Percentiles rank a stretch among this genome's conserved stretches.
Conservation (phyloP, 2,797 vertebrate species). For the Halcyon badia region DNA sequence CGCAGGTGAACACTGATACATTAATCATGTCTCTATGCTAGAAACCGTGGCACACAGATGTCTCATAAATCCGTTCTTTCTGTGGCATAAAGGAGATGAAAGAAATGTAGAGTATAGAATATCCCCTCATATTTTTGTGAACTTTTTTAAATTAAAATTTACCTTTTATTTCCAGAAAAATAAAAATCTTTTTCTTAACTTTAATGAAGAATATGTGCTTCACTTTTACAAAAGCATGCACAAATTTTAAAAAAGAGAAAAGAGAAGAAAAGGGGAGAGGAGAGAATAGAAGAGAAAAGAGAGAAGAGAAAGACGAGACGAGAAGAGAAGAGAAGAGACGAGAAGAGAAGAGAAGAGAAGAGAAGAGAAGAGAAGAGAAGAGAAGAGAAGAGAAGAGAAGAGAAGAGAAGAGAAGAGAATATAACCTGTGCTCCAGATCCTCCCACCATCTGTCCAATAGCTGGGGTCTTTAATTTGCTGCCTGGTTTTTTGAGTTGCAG, state of each 20-base stretch:
- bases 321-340: rapidly evolving
- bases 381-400: rapidly evolving
- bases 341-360: too few species aligned
- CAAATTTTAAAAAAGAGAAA: background rate
- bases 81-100: background rate
- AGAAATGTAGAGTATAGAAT: background rate
- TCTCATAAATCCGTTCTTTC: background rate
- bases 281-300: too few species aligned
- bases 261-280: too few species aligned
- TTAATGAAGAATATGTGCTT: background rate
- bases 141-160: background rate
- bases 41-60: background rate
- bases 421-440: too few species aligned
- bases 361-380: too few species aligned
- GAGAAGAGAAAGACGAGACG: too few species aligned
- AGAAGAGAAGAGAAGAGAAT: too few species aligned
- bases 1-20: background rate
- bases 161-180: background rate
- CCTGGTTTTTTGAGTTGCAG: background rate
- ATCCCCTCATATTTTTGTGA: background rate
- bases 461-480: background rate
- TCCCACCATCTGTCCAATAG: background rate
- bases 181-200: background rate
- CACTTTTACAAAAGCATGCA: background rate
- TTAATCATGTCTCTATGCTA: background rate